Conservation (phyloP, 2,113 vertebrate genomes). For the Ctenomys sociabilis region DNA sequence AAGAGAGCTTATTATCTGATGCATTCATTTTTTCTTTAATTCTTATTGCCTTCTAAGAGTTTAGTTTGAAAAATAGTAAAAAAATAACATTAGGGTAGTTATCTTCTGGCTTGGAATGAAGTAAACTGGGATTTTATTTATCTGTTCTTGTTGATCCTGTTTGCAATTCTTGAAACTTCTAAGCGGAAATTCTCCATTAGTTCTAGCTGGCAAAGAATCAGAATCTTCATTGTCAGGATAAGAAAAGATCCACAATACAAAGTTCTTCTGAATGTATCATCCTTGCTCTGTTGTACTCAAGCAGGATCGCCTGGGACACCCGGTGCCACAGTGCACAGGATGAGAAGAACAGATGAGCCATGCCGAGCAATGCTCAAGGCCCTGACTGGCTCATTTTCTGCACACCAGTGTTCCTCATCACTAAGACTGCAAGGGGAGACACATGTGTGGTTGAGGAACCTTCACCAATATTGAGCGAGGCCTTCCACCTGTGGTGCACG, state of each 20-base stretch:
- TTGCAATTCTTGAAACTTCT: background rate
- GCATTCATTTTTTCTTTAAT: background rate
- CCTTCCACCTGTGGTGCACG: background rate
- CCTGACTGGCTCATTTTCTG: background rate
- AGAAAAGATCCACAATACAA: background rate
- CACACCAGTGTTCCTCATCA: background rate
- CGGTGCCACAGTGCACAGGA: background rate
- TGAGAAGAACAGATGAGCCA: background rate
- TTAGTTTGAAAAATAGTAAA: background rate
- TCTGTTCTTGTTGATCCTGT: background rate
- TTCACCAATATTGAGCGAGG: background rate
- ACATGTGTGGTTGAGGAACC: background rate
- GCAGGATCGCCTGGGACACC: background rate
- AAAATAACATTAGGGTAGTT: background rate
- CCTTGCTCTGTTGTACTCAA: background rate
- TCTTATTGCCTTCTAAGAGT: background rate
- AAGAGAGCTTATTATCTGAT: background rate
- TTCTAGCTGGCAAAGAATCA: background rate
- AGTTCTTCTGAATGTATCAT: background rate
- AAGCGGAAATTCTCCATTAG: background rate
- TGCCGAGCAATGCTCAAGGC: background rate
- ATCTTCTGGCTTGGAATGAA: slow-evolving; percentile 1
- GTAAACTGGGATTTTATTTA: background rate
- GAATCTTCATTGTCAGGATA: background rate
- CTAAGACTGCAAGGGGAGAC: background rate